These are phyloP conservation scores for Cossypha dichroa DNA, from an alignment of 2,797 vertebrate genomes.

Conservation along the genomic window DNA sequence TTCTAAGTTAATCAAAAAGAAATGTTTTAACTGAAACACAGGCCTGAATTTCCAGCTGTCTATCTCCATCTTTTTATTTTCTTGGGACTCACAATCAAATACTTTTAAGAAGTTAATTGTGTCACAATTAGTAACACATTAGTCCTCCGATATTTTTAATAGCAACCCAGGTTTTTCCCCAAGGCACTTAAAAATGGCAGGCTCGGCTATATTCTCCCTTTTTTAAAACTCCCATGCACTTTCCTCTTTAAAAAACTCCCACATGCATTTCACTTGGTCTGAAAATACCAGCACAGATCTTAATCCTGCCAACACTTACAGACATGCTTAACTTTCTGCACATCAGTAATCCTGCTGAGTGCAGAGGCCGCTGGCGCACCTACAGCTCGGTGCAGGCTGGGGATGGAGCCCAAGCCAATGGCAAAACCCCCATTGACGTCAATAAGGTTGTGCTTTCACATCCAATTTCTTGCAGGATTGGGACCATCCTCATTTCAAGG, in stretches of 20 bases:
- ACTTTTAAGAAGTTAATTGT: constrained; percentile 56
- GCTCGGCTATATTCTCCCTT: constrained; percentile 13
- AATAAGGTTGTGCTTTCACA: not conserved
- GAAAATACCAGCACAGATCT: constrained; percentile 63
- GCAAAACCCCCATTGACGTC: constrained; percentile 4
- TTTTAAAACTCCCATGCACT: constrained; percentile 49
- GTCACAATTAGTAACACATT: constrained; percentile 72
- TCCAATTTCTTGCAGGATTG: constrained; percentile 1
- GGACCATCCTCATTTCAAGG: constrained; percentile 30
- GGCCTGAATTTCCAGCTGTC: constrained; percentile 36
- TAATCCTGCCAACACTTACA: constrained; percentile 63
- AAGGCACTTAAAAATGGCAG: constrained; percentile 57
- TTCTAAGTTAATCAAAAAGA: constrained; percentile 7
- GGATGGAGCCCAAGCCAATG: not conserved
- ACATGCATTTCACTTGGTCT: constrained; percentile 61
- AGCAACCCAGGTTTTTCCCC: constrained; percentile 54
- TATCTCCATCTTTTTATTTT: constrained; percentile 46
- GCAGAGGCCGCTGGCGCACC: not conserved
- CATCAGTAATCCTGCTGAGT: constrained; percentile 26
- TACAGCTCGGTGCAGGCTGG: not conserved
- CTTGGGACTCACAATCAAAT: not conserved
- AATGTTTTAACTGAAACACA: constrained; percentile 2
- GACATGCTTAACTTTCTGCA: constrained; percentile 43
- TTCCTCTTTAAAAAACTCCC: constrained; percentile 64
- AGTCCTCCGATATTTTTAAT: constrained; percentile 58